Evolutionary conservation across 1,140 invertebrate genomes (phyloP).

Genomic region (Teleopsis dalmanni): DNA sequence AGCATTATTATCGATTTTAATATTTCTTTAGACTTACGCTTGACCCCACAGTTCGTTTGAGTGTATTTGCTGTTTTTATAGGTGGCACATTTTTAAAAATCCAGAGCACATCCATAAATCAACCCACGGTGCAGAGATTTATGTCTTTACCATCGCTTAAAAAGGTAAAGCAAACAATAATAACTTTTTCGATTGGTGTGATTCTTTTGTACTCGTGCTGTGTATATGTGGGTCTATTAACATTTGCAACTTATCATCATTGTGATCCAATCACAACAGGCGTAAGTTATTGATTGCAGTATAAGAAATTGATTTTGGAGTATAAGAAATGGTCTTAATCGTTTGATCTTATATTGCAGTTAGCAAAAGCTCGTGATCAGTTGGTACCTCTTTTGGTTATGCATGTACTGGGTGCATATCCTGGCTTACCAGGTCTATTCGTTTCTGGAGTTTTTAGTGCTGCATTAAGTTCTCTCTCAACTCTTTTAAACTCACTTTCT

Average conservation of each 20-base stretch:
- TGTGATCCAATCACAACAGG: constrained; percentile 66
- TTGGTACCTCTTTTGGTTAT: constrained; percentile 69
- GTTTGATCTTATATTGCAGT: constrained; percentile 11
- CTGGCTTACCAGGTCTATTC: constrained; percentile 73
- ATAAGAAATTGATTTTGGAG: neutral
- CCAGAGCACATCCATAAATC: constrained; percentile 77
- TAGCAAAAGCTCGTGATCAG: constrained; percentile 63
- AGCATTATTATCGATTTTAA: neutral
- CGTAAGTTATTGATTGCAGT: constrained; percentile 16
- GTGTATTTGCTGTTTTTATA: constrained; percentile 66
- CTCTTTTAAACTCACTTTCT: constrained; percentile 85
- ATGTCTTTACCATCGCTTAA: constrained; percentile 44
- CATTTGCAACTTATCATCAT: constrained; percentile 67
- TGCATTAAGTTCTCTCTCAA: constrained; percentile 90
- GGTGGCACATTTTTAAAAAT: constrained; percentile 79
- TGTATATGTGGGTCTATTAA: constrained; percentile 66
- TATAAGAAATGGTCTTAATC: neutral
- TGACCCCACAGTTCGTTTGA: constrained; percentile 62
- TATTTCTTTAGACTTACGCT: constrained; percentile 51
- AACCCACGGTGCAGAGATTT: constrained; percentile 76
- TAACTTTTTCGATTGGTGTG: constrained; percentile 56
- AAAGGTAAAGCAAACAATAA: constrained; percentile 39
- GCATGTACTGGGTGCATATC: constrained; percentile 64
- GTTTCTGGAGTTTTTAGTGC: constrained; percentile 81
- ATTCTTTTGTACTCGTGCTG: constrained; percentile 54